Base-by-base conservation (phyloP, 2,888 invertebrate genomes). In the Archaeoteleia sp. region DNA sequence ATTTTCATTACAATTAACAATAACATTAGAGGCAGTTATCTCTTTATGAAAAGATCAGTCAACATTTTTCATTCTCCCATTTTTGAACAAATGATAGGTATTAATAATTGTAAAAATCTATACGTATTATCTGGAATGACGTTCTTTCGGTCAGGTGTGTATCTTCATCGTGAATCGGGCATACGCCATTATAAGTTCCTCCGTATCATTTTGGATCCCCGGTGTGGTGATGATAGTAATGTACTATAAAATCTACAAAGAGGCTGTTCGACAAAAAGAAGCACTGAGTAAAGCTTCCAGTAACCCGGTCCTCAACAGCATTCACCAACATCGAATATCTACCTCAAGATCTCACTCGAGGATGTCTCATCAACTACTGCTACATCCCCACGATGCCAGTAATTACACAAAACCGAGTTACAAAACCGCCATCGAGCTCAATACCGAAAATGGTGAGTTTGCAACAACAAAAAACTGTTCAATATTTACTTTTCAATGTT, bases 141-240 rank as follows among this genome's bases (percentile, higher is more conserved):
- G n/a, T 51, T 63, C 62, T 71, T 46, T 68, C 62, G 70, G 73
- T 73, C 70, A 82, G 82, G 90, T 90, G 15, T 96, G 95, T 85
- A 89, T 89, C 45, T 95, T 95, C 83, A 91, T 93, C 80, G 95
- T 94, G 17, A 96, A 96, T 83, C 91, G 91, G 81, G 90, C 93
- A 25, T 96, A 95, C 81, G 95, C 94, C 7, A 89, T 96, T 67
- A 92, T 96, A 68, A 95, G 95, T 46, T 95, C 95, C 51, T 93
- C 94, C 66, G 93, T 96, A 27, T 95, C 95, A 23, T 96, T 96
- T 85, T 96, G 95, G 95, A 93, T 96, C 82, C 96, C 96, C 3
- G 95, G 95, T 77, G 83, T 95, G 53, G 95, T 96, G 27, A 96
- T 96, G 96, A 91, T 96, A 77, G 91, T 93, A 30, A 95, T 95